Percentiles rank a stretch among this genome's conserved stretches.
These are phyloP conservation scores for Forbesichthys papilliferus DNA, from an alignment of 2,113 vertebrate genomes.

Conservation along the genomic window DNA sequence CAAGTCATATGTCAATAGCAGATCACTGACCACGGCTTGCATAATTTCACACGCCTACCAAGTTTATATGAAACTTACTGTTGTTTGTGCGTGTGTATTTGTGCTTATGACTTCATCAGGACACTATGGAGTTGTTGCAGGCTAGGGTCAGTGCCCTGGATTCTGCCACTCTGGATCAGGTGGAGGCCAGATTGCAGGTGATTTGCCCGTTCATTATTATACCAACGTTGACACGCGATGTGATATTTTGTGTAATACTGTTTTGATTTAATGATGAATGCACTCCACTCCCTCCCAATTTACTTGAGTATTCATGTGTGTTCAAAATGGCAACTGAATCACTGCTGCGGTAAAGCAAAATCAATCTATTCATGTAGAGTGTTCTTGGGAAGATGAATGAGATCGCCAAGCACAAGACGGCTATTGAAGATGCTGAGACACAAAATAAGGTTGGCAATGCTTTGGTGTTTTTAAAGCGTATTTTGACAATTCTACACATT, in stretches of 20 bases:
- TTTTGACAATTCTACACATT: not conserved
- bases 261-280: too few relatives aligned
- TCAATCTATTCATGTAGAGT: constrained; percentile 72
- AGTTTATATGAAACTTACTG: not conserved
- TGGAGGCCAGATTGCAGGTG: constrained; percentile 93
- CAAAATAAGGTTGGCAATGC: constrained; percentile 85
- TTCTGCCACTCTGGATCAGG: constrained; percentile 88
- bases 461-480: not conserved
- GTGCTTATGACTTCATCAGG: constrained; percentile 69
- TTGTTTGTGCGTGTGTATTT: constrained; percentile 1
- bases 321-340: not conserved
- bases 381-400: constrained; percentile 96
- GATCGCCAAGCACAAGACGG: constrained; percentile 92
- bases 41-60: constrained; percentile 21
- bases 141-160: constrained; percentile 89
- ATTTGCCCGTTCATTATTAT: not conserved
- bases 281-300: too few relatives aligned
- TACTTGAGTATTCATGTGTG: too few relatives aligned
- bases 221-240: not conserved
- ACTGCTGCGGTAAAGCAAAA: not conserved
- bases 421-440: constrained; percentile 90
- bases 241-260: not conserved
- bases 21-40: constrained; percentile 34
- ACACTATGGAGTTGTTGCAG: constrained; percentile 89
- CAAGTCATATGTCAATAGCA: constrained; percentile 47